Conservation (phyloP, 2,888 invertebrate species). For the Limenitis camilla region DNA sequence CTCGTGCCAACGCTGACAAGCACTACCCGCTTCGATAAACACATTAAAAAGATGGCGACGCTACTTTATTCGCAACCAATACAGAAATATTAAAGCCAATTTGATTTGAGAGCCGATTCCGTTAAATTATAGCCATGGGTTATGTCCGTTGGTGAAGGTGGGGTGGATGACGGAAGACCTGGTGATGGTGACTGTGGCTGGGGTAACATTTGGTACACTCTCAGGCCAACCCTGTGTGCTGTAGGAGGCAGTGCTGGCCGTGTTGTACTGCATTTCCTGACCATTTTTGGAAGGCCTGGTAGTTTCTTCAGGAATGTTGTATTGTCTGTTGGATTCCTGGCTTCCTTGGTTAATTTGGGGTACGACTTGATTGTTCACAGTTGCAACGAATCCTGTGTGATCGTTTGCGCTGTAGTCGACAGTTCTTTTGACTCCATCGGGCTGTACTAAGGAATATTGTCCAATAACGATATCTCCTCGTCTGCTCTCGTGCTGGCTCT, state of each 20-base stretch:
- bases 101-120: conserved; percentile 12
- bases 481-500: conserved; percentile 69
- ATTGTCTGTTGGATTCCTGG: conserved; percentile 23
- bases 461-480: conserved; percentile 69
- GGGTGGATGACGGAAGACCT: conserved; percentile 52
- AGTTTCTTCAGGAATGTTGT: conserved; percentile 24
- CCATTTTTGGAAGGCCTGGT: conserved; percentile 26
- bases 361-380: conserved; percentile 57
- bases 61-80: conserved; percentile 12
- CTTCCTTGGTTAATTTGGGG: conserved; percentile 27
- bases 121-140: conserved; percentile 40
- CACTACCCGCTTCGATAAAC: conserved; percentile 15
- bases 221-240: conserved; percentile 30
- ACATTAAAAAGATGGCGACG: conserved; percentile 12
- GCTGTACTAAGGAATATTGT: conserved; percentile 69
- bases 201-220: conserved; percentile 29
- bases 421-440: conserved; percentile 70
- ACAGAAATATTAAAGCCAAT: no score
- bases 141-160: conserved; percentile 37
- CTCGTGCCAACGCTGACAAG: conserved; percentile 14
- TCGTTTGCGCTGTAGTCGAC: conserved; percentile 74
- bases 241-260: conserved; percentile 21
- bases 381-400: conserved; percentile 69
- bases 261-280: conserved; percentile 24
- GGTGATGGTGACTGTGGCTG: conserved; percentile 43